Percentiles rank a stretch among this genome's conserved stretches.
Evolutionary conservation across 2,113 vertebrate genomes (phyloP).

Genomic region (human): GRCh38 chr2:12985001-12985500

Average conservation of each 20-base stretch:
- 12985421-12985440: background rate
- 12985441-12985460: background rate
- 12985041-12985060: background rate
- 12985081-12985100: rapidly evolving
- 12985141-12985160: background rate
- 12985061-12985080: background rate
- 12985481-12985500: background rate
- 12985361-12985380: background rate
- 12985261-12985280: background rate
- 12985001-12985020: background rate
- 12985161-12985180: background rate
- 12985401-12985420: background rate
- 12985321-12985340: background rate
- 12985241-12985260: background rate
- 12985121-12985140: background rate
- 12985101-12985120: background rate
- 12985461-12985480: background rate
- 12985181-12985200: background rate
- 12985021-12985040: background rate
- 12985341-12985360: background rate
- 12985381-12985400: rapidly evolving
- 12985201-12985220: background rate
- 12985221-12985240: background rate
- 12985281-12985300: background rate
- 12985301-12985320: background rate